Evolutionary conservation across 2,888 invertebrate genomes (phyloP).

Genomic region (Calameuta pallipes): DNA sequence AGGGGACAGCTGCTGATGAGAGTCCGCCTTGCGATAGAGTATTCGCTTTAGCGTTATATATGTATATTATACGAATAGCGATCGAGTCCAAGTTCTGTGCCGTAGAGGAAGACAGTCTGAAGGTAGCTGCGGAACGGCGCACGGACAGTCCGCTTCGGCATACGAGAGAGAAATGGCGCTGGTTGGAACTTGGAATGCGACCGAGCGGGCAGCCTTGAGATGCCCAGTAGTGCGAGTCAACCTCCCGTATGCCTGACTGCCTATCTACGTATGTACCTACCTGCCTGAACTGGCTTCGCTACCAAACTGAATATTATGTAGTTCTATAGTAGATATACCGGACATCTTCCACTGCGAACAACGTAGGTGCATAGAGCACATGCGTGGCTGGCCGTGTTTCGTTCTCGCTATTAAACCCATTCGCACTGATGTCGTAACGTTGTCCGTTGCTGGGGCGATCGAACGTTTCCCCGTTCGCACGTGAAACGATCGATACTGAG

Average conservation of each 20-base stretch:
- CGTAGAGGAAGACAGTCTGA: not conserved
- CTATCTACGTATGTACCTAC: not conserved
- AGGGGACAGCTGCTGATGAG: constrained; percentile 57
- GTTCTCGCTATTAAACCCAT: not conserved
- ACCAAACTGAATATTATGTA: not conserved
- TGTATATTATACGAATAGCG: constrained; percentile 15
- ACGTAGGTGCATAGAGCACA: not conserved
- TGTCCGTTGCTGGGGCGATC: not conserved
- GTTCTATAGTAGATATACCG: not conserved
- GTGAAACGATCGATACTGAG: not conserved
- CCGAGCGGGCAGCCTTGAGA: constrained; percentile 57
- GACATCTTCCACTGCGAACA: not conserved
- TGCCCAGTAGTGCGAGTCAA: constrained; percentile 54
- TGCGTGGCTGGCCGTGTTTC: not conserved
- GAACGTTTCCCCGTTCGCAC: not conserved
- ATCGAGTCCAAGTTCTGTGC: not conserved
- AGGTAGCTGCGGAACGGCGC: constrained; percentile 19
- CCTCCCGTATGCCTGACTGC: constrained; percentile 35
- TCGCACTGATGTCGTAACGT: not conserved
- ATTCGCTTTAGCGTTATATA: constrained; percentile 27
- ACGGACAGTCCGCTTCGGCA: not conserved
- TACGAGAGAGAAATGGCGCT: constrained; percentile 3
- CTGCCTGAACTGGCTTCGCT: not conserved
- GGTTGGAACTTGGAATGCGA: constrained; percentile 50
- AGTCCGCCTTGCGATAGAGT: constrained; percentile 31